phyloP scores from a whole-genome alignment of 2,888 invertebrate species.

The Bellardia pandia region DNA sequence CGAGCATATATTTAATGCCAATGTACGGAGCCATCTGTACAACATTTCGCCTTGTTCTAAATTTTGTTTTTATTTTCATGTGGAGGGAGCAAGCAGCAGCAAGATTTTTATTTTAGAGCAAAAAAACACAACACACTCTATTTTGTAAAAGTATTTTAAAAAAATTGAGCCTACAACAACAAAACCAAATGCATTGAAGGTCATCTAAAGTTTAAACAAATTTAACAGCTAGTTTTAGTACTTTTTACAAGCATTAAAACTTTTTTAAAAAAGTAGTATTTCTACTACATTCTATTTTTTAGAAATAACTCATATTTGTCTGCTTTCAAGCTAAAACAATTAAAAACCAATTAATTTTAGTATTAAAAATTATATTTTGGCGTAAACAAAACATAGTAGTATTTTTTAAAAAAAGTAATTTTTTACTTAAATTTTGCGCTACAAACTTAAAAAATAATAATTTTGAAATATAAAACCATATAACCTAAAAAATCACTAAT shows the following conservation, averaged over 20 bases:
- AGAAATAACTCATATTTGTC: no score
- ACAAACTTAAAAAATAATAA: no score
- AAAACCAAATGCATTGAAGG: conserved; percentile 24
- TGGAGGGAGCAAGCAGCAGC: not conserved
- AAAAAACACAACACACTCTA: not conserved
- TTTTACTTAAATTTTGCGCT: no score
- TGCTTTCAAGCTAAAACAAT: no score
- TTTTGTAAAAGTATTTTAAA: conserved; percentile 12
- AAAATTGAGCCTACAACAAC: conserved; percentile 39
- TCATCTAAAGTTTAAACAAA: conserved; percentile 42
- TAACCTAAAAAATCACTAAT: no score
- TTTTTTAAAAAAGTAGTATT: no score
- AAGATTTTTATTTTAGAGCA: conserved; percentile 22
- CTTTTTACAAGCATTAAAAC: not conserved
- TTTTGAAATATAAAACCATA: no score
- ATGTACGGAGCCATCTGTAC: conserved; percentile 56
- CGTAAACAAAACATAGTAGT: no score
- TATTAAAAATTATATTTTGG: no score
- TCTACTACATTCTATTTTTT: no score
- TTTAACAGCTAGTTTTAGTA: not conserved
- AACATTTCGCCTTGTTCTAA: conserved; percentile 67
- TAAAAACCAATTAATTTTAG: no score
- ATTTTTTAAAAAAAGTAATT: no score
- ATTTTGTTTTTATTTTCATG: conserved; percentile 46
- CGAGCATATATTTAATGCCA: conserved; percentile 34